Conservation (phyloP, 2,888 invertebrate species). For the Aphelenchoides bicaudatus region DNA sequence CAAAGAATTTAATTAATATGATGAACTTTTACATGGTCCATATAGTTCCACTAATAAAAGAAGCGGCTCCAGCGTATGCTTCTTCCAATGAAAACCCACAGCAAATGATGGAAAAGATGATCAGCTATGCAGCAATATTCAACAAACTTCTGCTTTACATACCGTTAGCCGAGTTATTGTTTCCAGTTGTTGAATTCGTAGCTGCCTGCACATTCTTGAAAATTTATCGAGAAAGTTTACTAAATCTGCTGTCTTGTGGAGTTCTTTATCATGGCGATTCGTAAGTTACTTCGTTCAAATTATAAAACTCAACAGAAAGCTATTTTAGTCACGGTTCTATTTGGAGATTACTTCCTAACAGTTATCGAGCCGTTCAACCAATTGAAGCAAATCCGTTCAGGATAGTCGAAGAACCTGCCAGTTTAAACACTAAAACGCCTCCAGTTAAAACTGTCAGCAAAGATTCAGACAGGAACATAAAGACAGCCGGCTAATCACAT, state of each 20-base stretch:
- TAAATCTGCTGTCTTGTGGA: slow-evolving; percentile 15
- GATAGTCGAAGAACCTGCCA: no score
- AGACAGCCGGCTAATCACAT: no score
- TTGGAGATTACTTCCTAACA: slow-evolving; percentile 15
- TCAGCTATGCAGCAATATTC: neutral
- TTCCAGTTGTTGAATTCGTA: slow-evolving; percentile 9
- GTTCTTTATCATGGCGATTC: slow-evolving; percentile 14
- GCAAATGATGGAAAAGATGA: neutral
- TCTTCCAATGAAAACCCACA: neutral
- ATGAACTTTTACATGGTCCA: slow-evolving; percentile 13
- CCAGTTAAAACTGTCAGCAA: no score
- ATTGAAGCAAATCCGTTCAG: slow-evolving; percentile 13
- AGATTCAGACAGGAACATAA: no score
- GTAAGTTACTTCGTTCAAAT: no score
- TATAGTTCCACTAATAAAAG: slow-evolving; percentile 2
- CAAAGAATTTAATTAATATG: slow-evolving; percentile 14
- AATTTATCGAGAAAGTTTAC: slow-evolving; percentile 8
- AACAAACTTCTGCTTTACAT: neutral
- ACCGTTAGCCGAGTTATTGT: neutral
- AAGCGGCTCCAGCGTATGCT: neutral
- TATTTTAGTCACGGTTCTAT: slow-evolving; percentile 14
- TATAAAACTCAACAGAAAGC: no score
- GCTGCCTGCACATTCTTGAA: slow-evolving; percentile 8
- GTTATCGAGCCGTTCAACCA: slow-evolving; percentile 18
- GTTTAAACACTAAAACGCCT: no score